Evolutionary conservation across 2,113 vertebrate genomes (phyloP).

Genomic region (Chamaea fasciata): DNA sequence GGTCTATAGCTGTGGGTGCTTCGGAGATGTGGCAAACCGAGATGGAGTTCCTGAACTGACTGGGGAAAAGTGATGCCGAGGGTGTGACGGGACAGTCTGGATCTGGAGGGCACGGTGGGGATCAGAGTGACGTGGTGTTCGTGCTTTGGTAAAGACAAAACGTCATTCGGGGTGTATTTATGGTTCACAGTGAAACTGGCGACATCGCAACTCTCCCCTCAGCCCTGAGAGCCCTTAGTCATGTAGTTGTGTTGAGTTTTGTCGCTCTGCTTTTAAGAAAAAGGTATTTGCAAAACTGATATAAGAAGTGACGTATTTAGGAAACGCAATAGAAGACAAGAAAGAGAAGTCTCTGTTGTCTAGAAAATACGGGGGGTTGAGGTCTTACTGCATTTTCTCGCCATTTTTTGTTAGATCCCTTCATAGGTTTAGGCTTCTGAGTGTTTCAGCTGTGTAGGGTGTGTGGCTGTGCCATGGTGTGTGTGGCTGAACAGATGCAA

Average conservation of each 20-base stretch:
- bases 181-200: not conserved
- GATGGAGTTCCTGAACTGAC: too few relatives aligned
- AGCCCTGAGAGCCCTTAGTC: not conserved
- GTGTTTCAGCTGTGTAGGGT: not conserved
- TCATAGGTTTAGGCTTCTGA: not conserved
- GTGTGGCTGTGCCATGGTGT: not conserved
- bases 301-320: accelerated
- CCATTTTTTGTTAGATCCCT: not conserved
- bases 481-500: not conserved
- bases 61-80: not conserved
- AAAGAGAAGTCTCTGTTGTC: not conserved
- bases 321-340: not conserved
- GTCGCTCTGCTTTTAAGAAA: not conserved
- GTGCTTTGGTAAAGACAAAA: not conserved
- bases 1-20: not conserved
- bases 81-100: accelerated
- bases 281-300: not conserved
- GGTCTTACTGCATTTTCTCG: not conserved
- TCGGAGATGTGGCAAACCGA: not conserved
- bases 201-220: not conserved
- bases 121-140: accelerated
- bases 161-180: accelerated
- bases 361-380: not conserved
- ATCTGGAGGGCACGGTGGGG: not conserved
- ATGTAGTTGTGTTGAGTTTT: not conserved